Evolutionary conservation across 2,797 vertebrate species (phyloP), one percentile per base, ranked within the genome.

Genomic region (Notolepis coatsorum): DNA sequence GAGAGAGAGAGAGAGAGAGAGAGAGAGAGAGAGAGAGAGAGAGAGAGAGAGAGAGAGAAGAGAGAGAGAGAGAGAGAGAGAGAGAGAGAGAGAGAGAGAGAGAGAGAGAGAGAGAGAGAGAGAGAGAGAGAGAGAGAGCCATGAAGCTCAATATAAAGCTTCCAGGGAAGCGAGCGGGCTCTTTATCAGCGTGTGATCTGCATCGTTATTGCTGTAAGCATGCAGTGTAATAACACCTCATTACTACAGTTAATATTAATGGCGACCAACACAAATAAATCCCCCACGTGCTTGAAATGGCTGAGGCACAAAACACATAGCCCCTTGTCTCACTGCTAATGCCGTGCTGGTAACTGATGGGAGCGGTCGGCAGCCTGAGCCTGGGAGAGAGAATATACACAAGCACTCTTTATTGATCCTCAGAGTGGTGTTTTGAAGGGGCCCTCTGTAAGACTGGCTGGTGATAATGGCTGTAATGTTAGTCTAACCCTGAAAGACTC

Each of bases 171-270:
- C 52, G 68, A 35, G n/a, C 31, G 31, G 31, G 70, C 78, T 76
- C 70, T 82, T 73, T 82, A 84, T 84, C 80, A 81, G 43, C 67
- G 61, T 74, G 74, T 72, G 73, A 81, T 75, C 51, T 21, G 37
- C 70, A 73, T 82, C 82, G 80, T 89, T 84, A 89, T 90, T 85
- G 82, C 83, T 79, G 79, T 81, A 85, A 84, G 75, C 80, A 80
- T 81, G 87, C 72, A 65, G 73, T 86, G 88, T 90, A 92, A 92
- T 92, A 87, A 88, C 87, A 84, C 79, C 84, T 91, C 91, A 93
- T 93, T 93, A 92, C 89, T 88, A 85, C 73, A 71, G 90, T 84
- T 87, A 80, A 89, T 92, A 92, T 92, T 92, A 93, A 92, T 90
- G 84, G 79, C 28, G 65, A 61, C 65, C 77, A 84, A 81, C 84